These are phyloP conservation scores for Clarias batrachus DNA, from an alignment of 2,113 vertebrate genomes.

Conservation along the genomic window DNA sequence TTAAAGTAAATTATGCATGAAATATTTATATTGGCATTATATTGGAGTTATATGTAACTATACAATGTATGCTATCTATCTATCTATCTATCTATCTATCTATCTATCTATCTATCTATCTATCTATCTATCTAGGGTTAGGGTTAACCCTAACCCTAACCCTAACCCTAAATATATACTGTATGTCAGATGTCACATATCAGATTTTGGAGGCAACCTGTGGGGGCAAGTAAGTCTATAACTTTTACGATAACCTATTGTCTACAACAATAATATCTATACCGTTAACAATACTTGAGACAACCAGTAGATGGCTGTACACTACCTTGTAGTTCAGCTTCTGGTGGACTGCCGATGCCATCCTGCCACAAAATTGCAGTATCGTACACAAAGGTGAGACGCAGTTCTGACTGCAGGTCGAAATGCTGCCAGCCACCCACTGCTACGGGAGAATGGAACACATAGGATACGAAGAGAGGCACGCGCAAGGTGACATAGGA, in stretches of 20 bases:
- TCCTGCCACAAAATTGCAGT: slow-evolving; percentile 88
- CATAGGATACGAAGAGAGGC: slow-evolving; percentile 81
- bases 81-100: not conserved
- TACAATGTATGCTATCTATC: not conserved
- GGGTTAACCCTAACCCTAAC: no score
- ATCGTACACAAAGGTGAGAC: slow-evolving; percentile 85
- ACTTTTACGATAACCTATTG: no score
- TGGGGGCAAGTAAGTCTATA: no score
- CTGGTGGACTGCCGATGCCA: slow-evolving; percentile 81
- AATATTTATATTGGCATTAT: not conserved
- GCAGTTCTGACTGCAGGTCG: slow-evolving; percentile 80
- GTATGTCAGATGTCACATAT: no score
- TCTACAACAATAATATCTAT: not conserved
- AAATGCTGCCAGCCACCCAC: slow-evolving; percentile 84
- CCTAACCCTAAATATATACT: no score
- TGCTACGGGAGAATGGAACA: slow-evolving; percentile 81
- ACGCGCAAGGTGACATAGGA: slow-evolving; percentile 84
- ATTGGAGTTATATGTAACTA: not conserved
- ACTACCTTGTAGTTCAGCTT: slow-evolving; percentile 80
- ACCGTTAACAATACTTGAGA: not conserved
- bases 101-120: no score
- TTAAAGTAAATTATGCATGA: not conserved
- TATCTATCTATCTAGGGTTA: no score
- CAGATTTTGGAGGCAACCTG: not conserved
- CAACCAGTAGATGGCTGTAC: not conserved